These are phyloP conservation scores for Hipparchia sbordonii DNA, from an alignment of 2,888 invertebrate genomes.

Conservation along the genomic window DNA sequence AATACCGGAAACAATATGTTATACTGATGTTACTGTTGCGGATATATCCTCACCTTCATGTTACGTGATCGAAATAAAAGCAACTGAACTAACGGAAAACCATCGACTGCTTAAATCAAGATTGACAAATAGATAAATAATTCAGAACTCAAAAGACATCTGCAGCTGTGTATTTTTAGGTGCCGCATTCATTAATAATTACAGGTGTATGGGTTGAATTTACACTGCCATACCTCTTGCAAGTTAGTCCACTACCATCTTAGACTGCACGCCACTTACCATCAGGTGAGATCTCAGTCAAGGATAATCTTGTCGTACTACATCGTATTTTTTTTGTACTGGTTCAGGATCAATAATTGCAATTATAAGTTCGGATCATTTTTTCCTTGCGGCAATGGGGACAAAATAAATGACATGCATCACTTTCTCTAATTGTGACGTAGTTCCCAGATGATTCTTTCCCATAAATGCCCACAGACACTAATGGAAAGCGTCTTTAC, in stretches of 20 bases:
- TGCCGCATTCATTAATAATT: not conserved
- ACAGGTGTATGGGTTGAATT: not conserved
- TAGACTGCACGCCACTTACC: too few species aligned
- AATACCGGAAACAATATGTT: constrained; percentile 36
- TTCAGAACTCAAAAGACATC: not conserved
- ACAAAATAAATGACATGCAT: not conserved
- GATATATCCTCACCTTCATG: constrained; percentile 53
- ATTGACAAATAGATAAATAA: not conserved
- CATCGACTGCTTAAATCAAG: not conserved
- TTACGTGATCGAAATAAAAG: constrained; percentile 59
- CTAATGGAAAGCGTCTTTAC: not conserved
- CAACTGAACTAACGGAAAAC: constrained; percentile 25
- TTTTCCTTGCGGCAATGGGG: too few species aligned
- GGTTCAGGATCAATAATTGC: too few species aligned
- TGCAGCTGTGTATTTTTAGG: not conserved
- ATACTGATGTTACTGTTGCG: constrained; percentile 39
- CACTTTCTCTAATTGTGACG: too few species aligned
- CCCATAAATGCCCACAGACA: not conserved
- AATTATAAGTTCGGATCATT: too few species aligned
- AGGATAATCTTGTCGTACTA: too few species aligned
- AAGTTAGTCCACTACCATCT: too few species aligned
- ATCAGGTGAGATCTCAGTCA: too few species aligned
- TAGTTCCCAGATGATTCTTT: too few species aligned
- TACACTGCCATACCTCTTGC: too few species aligned
- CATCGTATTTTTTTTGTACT: too few species aligned